phyloP scores from a whole-genome alignment of 2,888 invertebrate genomes.

The Meganola albula region DNA sequence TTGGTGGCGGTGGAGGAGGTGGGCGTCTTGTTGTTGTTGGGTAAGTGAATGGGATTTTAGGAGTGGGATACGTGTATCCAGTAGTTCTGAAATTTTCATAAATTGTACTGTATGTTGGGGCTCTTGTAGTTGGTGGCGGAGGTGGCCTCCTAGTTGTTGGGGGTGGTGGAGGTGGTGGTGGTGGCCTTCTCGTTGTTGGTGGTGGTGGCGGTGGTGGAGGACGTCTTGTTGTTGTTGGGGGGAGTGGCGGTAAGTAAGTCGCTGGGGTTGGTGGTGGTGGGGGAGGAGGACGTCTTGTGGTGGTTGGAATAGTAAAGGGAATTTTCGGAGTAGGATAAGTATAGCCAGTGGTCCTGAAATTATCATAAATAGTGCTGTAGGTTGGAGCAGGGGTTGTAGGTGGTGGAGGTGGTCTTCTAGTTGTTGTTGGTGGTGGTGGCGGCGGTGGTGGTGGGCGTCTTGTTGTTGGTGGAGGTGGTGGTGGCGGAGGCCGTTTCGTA shows the following conservation, averaged over 20 bases:
- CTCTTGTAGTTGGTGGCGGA: slow-evolving; percentile 9
- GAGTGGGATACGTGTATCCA: slow-evolving; percentile 13
- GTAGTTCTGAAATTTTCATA: slow-evolving; percentile 18
- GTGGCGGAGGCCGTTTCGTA: slow-evolving; percentile 13
- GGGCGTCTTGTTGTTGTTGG: slow-evolving; percentile 17
- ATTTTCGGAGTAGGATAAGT: slow-evolving; percentile 16
- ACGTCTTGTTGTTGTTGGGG: slow-evolving; percentile 8
- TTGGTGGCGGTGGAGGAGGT: slow-evolving; percentile 9
- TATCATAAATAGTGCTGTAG: slow-evolving; percentile 19
- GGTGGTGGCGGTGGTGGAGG: slow-evolving; percentile 15
- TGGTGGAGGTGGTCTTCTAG: slow-evolving; percentile 16
- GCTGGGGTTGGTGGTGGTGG: slow-evolving; percentile 9
- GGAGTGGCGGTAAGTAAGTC: neutral
- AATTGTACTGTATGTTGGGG: slow-evolving; percentile 24
- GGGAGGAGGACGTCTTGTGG: neutral
- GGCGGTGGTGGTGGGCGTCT: slow-evolving; percentile 16
- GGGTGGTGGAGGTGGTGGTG: slow-evolving; percentile 15
- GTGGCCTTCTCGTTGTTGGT: slow-evolving; percentile 16
- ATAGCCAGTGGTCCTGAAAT: slow-evolving; percentile 23
- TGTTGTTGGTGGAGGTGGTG: slow-evolving; percentile 15
- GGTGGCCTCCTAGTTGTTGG: slow-evolving; percentile 6
- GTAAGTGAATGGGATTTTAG: slow-evolving; percentile 14
- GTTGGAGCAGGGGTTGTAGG: slow-evolving; percentile 24
- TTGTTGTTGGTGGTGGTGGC: slow-evolving; percentile 11
- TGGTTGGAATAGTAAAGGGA: slow-evolving; percentile 6